Evolutionary conservation across 2,888 invertebrate species (phyloP).

Genomic region (Axea sp.): DNA sequence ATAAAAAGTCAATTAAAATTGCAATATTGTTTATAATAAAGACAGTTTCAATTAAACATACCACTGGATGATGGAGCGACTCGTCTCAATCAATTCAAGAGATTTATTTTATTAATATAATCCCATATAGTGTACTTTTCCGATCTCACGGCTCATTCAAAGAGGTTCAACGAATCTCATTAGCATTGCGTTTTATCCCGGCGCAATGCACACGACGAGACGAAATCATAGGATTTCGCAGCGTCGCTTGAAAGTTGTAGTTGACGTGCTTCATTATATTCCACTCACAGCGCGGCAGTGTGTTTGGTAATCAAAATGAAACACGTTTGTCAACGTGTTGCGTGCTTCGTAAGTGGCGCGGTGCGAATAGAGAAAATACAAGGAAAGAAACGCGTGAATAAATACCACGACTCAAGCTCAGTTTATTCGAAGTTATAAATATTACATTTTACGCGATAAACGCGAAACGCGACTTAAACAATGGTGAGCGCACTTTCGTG

Average conservation of each 20-base stretch:
- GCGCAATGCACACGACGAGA: constrained; percentile 37
- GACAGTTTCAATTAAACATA: constrained; percentile 13
- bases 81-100: constrained; percentile 19
- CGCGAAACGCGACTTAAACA: constrained; percentile 34
- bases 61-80: background rate
- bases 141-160: constrained; percentile 29
- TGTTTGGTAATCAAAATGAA: constrained; percentile 61
- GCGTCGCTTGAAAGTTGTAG: constrained; percentile 38
- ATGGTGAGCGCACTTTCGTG: constrained; percentile 22
- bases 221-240: constrained; percentile 47
- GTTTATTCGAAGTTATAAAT: constrained; percentile 48
- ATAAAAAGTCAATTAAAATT: background rate
- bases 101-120: constrained; percentile 39
- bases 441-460: constrained; percentile 51
- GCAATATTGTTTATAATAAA: constrained; percentile 28
- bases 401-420: constrained; percentile 31
- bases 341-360: constrained; percentile 45
- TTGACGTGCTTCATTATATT: constrained; percentile 58
- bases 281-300: constrained; percentile 34
- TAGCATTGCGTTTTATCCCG: constrained; percentile 52
- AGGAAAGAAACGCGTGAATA: constrained; percentile 55
- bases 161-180: constrained; percentile 53
- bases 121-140: constrained; percentile 28
- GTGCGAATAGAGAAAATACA: constrained; percentile 39
- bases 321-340: constrained; percentile 61